Conservation (phyloP, 1,140 invertebrate species). For the Metaphire vulgaris region DNA sequence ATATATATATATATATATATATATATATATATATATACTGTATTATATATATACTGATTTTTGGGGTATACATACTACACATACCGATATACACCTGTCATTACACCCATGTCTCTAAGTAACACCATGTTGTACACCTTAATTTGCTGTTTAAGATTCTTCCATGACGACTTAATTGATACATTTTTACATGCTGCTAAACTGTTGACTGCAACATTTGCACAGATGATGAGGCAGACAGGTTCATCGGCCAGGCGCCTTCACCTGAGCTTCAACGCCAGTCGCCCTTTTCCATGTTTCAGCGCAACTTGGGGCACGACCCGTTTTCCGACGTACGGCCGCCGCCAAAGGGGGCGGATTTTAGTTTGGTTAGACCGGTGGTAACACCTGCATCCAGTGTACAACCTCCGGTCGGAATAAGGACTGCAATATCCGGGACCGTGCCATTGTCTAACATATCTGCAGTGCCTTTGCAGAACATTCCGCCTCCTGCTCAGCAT, state of each 20-base stretch:
- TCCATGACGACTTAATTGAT: too few species aligned
- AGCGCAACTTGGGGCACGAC: not conserved
- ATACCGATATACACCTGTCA: too few species aligned
- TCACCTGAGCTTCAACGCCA: not conserved
- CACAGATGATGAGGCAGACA: not conserved
- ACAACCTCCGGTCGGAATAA: not conserved
- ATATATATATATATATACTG: too few species aligned
- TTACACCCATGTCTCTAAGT: too few species aligned
- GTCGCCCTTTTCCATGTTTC: not conserved
- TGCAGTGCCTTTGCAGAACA: not conserved
- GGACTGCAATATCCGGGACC: not conserved
- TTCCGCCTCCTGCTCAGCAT: not conserved
- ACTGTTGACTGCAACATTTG: too few species aligned
- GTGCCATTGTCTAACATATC: not conserved
- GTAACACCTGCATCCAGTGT: not conserved
- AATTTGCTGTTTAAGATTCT: too few species aligned
- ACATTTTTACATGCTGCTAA: too few species aligned
- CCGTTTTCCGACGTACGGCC: not conserved
- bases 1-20: too few species aligned
- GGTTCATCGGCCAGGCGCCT: not conserved
- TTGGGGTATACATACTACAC: too few species aligned
- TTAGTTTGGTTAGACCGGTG: not conserved
- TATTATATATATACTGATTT: too few species aligned
- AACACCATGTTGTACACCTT: too few species aligned
- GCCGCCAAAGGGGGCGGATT: not conserved